phyloP scores from a whole-genome alignment of 2,113 vertebrate genomes.

The Chiloscyllium plagiosum region DNA sequence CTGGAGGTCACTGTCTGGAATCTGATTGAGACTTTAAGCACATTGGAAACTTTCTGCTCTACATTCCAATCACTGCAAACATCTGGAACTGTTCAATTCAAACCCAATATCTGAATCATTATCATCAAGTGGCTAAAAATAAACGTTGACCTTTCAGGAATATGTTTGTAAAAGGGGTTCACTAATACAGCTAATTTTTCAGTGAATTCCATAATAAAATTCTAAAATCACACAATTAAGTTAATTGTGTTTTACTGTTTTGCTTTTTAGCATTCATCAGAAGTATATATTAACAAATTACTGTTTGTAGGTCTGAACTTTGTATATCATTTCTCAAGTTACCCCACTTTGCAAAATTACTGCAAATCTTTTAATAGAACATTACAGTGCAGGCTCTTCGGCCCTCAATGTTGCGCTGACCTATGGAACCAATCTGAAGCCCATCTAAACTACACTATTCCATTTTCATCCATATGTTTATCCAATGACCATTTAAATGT shows the following conservation, averaged over 20 bases:
- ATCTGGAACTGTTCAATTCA: neutral
- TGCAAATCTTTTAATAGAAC: neutral
- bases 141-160: neutral
- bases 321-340: neutral
- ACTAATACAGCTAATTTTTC: neutral
- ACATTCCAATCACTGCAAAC: neutral
- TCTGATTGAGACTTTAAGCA: neutral
- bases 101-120: neutral
- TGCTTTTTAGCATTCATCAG: neutral
- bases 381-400: no score
- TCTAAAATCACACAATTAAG: neutral
- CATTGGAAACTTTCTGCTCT: neutral
- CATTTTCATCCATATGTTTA: no score
- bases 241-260: no score
- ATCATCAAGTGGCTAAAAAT: neutral
- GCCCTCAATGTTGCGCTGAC: no score
- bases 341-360: neutral
- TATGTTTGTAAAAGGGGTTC: neutral
- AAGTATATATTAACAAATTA: neutral
- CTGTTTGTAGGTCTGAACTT: neutral
- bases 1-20: neutral
- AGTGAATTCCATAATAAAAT: neutral
- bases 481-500: no score
- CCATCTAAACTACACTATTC: no score
- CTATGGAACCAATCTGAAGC: no score